phyloP scores from a whole-genome alignment of 2,113 vertebrate species.

The Nicator chloris region DNA sequence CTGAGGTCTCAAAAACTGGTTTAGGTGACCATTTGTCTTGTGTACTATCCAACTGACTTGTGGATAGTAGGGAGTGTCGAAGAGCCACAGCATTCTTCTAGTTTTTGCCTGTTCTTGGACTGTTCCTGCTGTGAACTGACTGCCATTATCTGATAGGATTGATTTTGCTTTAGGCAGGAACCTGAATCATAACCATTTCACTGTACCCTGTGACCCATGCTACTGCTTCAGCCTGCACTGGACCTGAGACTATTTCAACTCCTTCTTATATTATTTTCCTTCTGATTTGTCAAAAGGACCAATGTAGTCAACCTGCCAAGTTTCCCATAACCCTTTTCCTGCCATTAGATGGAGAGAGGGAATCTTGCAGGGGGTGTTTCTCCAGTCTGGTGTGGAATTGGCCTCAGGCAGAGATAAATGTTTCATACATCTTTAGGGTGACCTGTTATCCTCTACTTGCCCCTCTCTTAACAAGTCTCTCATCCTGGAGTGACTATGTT shows the following conservation, averaged over 20 bases:
- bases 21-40: not conserved
- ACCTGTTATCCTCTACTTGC: not conserved
- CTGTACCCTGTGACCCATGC: not conserved
- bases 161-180: not conserved
- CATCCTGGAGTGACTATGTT: rapidly evolving
- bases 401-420: not conserved
- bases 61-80: not conserved
- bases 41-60: not conserved
- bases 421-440: not conserved
- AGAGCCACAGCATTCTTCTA: not conserved
- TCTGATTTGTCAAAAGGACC: not conserved
- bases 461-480: not conserved
- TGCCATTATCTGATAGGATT: not conserved
- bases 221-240: not conserved
- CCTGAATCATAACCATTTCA: not conserved
- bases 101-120: not conserved
- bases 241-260: not conserved
- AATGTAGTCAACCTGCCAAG: too few species aligned
- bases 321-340: not conserved
- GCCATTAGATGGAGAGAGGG: not conserved
- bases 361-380: not conserved
- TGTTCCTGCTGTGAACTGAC: not conserved
- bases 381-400: not conserved
- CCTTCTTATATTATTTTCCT: not conserved
- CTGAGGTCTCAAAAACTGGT: not conserved